A percentile compares a stretch with the other conserved stretches of the same genome.
These are phyloP conservation scores for Sylvilagus floridanus DNA, from an alignment of 2,797 vertebrate species.

Conservation along the genomic window DNA sequence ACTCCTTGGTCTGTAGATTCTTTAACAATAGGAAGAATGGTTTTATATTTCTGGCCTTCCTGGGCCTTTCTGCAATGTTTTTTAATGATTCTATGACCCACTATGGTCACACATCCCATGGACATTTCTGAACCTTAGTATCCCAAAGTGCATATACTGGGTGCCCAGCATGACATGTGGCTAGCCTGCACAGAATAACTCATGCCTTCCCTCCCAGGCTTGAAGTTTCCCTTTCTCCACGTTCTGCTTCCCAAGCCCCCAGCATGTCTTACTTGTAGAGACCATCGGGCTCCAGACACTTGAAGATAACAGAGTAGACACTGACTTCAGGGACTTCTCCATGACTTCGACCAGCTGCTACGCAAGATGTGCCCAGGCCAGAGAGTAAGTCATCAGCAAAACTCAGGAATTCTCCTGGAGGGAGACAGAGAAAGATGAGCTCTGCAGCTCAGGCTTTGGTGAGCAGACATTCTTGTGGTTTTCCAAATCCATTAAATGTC, in stretches of 20 bases:
- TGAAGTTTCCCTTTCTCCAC: slow-evolving; percentile 32
- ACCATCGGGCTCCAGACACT: slow-evolving; percentile 98
- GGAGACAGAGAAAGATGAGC: slow-evolving; percentile 72
- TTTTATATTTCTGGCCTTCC: neutral
- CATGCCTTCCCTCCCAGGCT: slow-evolving; percentile 37
- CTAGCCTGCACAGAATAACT: neutral
- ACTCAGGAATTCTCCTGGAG: slow-evolving; percentile 96
- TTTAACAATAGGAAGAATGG: neutral
- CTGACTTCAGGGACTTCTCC: slow-evolving; percentile 92
- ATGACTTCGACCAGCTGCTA: slow-evolving; percentile 94
- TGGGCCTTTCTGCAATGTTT: neutral
- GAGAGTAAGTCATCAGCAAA: slow-evolving; percentile 97
- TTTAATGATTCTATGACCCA: neutral
- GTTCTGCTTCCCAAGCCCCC: slow-evolving; percentile 10
- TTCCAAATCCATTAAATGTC: slow-evolving; percentile 12
- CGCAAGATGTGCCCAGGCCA: slow-evolving; percentile 96
- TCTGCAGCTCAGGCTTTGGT: slow-evolving; percentile 13
- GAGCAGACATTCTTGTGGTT: neutral
- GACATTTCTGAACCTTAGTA: slow-evolving; percentile 2
- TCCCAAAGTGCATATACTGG: neutral
- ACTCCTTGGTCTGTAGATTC: neutral
- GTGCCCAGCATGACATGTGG: neutral
- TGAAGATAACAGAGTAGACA: slow-evolving; percentile 98
- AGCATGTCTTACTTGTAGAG: slow-evolving; percentile 96
- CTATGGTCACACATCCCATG: neutral